Evolutionary conservation across 1,140 invertebrate species (phyloP), one percentile per base, ranked within the genome.

Genomic region (Zophobas atratus): DNA sequence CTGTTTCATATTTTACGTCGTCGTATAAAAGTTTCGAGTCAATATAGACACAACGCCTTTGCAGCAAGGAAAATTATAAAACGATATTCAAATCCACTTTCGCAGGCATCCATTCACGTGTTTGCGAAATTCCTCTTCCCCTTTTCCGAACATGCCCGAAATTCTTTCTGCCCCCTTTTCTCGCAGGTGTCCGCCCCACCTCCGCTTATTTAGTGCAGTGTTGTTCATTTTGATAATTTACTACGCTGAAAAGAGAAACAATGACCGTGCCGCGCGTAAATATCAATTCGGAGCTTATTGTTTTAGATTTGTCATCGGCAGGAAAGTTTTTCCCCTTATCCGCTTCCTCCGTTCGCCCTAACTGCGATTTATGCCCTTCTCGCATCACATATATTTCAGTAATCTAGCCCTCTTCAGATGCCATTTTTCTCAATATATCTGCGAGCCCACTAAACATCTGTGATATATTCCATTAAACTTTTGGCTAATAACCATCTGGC

Each of bases 381-480:
- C 77, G 77, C 79, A 81, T 82, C 84, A 83, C 81, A 84, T 85
- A 84, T 82, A 84, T 84, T 81, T 82, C 76, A 70, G 79, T 84
- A 85, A 85, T 84, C 81, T 84, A 74, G 77, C 80, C 81, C 83
- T 83, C 83, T 81, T 84, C 81, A 81, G 79, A 80, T 82, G 81
- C 80, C 81, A 84, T 85, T 85, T 84, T 84, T 85, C 84, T 84
- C 82, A 85, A 84, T 84, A 84, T 82, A 82, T 81, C 79, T 81
- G 78, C 76, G 77, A 77, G 70, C 71, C 76, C 77, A 75, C 81
- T 81, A 81, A 85, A 82, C 82, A 84, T 83, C 80, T 81, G 76
- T 80, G 79, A 81, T 82, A 83, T 85, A 84, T 85, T 85, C 82
- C 82, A 84, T 85, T 84, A 85, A 81, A 82, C 77, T 80, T 82